phyloP scores from a whole-genome alignment of 2,888 invertebrate species.

The Acanthoscelides obtectus region DNA sequence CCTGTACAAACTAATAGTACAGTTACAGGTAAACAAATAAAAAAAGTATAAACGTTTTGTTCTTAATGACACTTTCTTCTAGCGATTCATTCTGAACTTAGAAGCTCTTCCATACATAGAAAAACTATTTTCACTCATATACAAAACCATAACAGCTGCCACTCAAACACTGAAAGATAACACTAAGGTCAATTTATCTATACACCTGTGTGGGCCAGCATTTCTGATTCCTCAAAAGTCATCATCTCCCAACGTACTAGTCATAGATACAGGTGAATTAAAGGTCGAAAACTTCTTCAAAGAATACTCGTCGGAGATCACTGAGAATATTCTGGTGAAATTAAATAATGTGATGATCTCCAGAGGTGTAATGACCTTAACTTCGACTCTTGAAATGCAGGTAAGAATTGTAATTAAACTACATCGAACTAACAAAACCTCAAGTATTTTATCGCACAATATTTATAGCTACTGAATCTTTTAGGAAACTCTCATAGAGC shows the following conservation, averaged over 20 bases:
- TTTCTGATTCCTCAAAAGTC: conserved; percentile 74
- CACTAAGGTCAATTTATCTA: conserved; percentile 41
- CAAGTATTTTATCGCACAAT: too few species aligned
- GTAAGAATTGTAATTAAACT: conserved; percentile 47
- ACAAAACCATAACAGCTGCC: conserved; percentile 30
- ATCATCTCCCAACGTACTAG: conserved; percentile 70
- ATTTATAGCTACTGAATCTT: too few species aligned
- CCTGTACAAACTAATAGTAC: conserved; percentile 60
- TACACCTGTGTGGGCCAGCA: conserved; percentile 61
- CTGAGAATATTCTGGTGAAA: conserved; percentile 69
- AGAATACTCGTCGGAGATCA: conserved; percentile 48
- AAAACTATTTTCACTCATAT: conserved; percentile 23
- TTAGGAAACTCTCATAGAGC: conserved; percentile 72
- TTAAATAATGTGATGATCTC: conserved; percentile 64
- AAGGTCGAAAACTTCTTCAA: conserved; percentile 74
- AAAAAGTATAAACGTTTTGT: neutral
- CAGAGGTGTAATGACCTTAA: conserved; percentile 67
- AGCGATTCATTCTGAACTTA: conserved; percentile 43
- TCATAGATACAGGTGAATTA: conserved; percentile 74
- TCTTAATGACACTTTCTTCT: conserved; percentile 15
- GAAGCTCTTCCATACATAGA: conserved; percentile 39
- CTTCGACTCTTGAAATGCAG: conserved; percentile 69
- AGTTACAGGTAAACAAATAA: conserved; percentile 56
- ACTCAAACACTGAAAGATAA: conserved; percentile 41
- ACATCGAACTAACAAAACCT: too few species aligned